Conservation (phyloP, 1,140 invertebrate genomes). For the Globodera rostochiensis region DNA sequence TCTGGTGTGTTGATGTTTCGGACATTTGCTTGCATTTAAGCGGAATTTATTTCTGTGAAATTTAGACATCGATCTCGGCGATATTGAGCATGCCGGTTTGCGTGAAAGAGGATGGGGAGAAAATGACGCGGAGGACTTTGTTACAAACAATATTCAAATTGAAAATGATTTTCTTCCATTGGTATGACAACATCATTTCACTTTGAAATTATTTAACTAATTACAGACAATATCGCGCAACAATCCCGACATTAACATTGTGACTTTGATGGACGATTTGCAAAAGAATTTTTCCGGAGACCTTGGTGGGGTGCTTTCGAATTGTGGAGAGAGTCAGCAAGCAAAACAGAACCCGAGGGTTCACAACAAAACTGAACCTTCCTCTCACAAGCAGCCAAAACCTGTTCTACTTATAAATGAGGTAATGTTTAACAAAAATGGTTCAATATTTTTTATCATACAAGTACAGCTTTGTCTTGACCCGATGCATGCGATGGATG, state of each 20-base stretch:
- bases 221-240: conserved; percentile 38
- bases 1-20: conserved; percentile 30
- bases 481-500: background rate
- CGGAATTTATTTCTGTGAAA: background rate
- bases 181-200: conserved; percentile 8
- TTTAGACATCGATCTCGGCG: conserved; percentile 26
- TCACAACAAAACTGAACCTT: background rate
- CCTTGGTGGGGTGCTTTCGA: conserved; percentile 1
- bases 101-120: conserved; percentile 31
- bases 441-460: background rate
- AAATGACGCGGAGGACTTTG: conserved; percentile 12
- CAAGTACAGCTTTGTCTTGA: conserved; percentile 11
- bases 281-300: conserved; percentile 35
- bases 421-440: background rate
- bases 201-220: background rate
- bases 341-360: background rate
- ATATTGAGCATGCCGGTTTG: conserved; percentile 25
- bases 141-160: conserved; percentile 14
- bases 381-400: background rate
- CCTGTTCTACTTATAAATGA: background rate
- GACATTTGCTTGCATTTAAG: background rate
- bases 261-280: conserved; percentile 37
- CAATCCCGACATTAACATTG: conserved; percentile 43
- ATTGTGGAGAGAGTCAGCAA: background rate
- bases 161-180: conserved; percentile 30